Evolutionary conservation across 2,888 invertebrate species (phyloP).

Genomic region (Volucella inflata): DNA sequence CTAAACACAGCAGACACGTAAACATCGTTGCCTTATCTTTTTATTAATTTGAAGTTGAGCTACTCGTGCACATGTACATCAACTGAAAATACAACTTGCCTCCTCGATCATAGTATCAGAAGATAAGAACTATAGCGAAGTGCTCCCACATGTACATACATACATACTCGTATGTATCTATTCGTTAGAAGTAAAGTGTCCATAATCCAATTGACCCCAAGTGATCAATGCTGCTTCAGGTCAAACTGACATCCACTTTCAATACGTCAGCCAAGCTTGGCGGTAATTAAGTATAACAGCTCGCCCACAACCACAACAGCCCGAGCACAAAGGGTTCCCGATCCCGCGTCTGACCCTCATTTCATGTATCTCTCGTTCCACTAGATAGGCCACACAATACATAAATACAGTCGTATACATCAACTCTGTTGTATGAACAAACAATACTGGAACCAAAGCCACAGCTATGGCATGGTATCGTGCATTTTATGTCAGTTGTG

Average conservation of each 20-base stretch:
- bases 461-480: constrained; percentile 12
- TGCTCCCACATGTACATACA: no score
- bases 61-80: constrained; percentile 41
- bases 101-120: constrained; percentile 9
- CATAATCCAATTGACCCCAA: constrained; percentile 53
- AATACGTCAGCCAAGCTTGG: constrained; percentile 21
- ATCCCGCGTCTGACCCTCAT: constrained; percentile 32
- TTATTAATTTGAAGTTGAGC: constrained; percentile 65
- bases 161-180: no score
- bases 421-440: constrained; percentile 20
- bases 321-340: constrained; percentile 54
- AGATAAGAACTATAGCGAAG: constrained; percentile 23
- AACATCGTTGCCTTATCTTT: constrained; percentile 31
- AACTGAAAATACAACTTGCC: constrained; percentile 29
- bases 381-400: constrained; percentile 63
- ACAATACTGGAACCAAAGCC: constrained; percentile 19
- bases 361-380: constrained; percentile 60
- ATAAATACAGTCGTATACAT: constrained; percentile 29
- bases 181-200: constrained; percentile 10
- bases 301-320: constrained; percentile 43
- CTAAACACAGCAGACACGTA: constrained; percentile 36
- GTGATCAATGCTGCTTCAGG: constrained; percentile 51
- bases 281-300: constrained; percentile 28
- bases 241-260: constrained; percentile 41
- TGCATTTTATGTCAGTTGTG: constrained; percentile 56